Evolutionary conservation across 2,888 invertebrate genomes (phyloP).

Genomic region (Frankliniella intonsa): DNA sequence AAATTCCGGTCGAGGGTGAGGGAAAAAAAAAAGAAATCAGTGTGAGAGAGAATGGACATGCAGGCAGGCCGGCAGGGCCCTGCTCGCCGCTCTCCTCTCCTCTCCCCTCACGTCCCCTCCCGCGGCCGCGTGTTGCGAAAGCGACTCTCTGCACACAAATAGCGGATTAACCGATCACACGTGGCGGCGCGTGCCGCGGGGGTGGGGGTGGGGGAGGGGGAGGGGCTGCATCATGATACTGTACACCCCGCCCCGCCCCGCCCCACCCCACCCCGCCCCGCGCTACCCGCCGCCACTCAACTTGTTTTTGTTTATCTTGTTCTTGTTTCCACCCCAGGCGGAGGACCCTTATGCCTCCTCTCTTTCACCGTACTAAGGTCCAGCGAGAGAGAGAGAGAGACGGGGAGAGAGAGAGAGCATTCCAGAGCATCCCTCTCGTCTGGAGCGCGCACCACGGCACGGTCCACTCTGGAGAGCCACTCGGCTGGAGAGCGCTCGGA

Average conservation of each 20-base stretch:
- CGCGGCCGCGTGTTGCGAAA: slow-evolving; percentile 5
- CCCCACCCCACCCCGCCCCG: too few relatives aligned
- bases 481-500: neutral
- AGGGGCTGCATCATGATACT: neutral
- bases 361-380: neutral
- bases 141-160: slow-evolving; percentile 22
- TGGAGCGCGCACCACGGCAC: neutral
- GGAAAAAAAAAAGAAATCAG: neutral
- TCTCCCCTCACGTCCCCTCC: neutral
- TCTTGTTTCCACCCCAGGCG: neutral
- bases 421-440: neutral
- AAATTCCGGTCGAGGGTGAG: neutral
- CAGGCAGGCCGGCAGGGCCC: neutral
- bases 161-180: slow-evolving; percentile 22
- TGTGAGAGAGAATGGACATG: neutral
- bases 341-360: neutral
- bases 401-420: neutral
- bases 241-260: too few relatives aligned
- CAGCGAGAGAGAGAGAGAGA: neutral
- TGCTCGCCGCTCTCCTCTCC: neutral
- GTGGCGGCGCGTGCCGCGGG: neutral
- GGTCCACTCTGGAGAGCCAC: neutral
- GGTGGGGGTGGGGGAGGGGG: neutral
- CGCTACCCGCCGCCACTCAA: neutral
- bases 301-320: slow-evolving; percentile 25